Conservation (phyloP, 2,113 vertebrate genomes). For the Laticauda laticaudata region DNA sequence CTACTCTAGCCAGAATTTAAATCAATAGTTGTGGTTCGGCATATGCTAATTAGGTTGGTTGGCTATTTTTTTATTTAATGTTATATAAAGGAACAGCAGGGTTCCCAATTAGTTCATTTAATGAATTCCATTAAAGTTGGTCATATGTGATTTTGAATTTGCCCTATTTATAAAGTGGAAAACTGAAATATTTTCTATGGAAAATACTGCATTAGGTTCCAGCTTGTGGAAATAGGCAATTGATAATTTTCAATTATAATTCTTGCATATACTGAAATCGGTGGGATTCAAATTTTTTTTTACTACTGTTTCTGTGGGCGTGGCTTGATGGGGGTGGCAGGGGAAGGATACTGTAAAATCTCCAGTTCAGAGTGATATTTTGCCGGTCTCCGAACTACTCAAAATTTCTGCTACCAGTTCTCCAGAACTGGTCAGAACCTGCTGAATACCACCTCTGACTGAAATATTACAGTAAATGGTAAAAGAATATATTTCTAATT, state of each 20-base stretch:
- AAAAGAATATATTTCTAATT: not conserved
- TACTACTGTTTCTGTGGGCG: too few species aligned
- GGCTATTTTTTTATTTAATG: not conserved
- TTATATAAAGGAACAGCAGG: not conserved
- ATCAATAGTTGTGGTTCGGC: not conserved
- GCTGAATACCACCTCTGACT: too few species aligned
- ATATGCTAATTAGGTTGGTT: not conserved
- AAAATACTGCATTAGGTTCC: not conserved
- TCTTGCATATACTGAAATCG: not conserved
- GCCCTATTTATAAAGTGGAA: not conserved
- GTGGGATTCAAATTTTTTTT: too few species aligned
- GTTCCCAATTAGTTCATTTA: not conserved
- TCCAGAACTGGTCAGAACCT: too few species aligned
- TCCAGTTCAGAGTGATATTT: too few species aligned
- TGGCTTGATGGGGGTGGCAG: too few species aligned
- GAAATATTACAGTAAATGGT: not conserved
- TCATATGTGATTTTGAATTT: not conserved
- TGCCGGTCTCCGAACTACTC: too few species aligned
- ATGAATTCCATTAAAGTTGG: not conserved
- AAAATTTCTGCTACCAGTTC: too few species aligned
- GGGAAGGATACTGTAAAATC: too few species aligned
- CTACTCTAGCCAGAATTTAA: not conserved
- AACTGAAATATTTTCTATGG: not conserved
- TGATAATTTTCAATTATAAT: not conserved
- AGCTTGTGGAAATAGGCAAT: not conserved